phyloP scores from a whole-genome alignment of 2,797 vertebrate genomes.

The Microtus obscurus region DNA sequence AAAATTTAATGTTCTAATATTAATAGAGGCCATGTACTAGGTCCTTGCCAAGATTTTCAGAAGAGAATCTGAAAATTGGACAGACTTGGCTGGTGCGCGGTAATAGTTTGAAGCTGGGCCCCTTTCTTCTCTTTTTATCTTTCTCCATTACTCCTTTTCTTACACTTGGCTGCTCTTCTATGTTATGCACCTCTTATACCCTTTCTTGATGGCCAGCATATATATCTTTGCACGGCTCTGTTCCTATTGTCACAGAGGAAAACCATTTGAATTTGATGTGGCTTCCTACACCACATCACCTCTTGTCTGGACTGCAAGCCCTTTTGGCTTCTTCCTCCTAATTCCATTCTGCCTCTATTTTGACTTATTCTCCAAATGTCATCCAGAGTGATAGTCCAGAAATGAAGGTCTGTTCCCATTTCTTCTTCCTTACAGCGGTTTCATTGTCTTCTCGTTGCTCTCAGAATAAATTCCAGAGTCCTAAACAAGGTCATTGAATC shows the following conservation, averaged over 20 bases:
- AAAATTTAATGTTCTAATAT: constrained; percentile 79
- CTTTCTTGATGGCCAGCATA: neutral
- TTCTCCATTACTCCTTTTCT: neutral
- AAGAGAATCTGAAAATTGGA: constrained; percentile 64
- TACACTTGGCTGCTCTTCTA: neutral
- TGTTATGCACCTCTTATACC: neutral
- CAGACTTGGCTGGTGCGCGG: neutral
- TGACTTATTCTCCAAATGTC: neutral
- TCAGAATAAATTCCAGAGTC: constrained; percentile 23
- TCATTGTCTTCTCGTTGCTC: neutral
- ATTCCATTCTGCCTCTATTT: constrained; percentile 38
- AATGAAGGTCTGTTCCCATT: neutral
- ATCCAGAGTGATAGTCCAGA: neutral
- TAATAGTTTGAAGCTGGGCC: constrained; percentile 15
- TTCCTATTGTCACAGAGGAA: constrained; percentile 30
- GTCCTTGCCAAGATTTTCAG: constrained; percentile 68
- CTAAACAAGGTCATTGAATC: constrained; percentile 8
- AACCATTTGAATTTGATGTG: neutral
- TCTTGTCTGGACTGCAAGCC: neutral
- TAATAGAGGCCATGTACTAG: constrained; percentile 73
- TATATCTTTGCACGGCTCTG: neutral
- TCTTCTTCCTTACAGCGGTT: neutral
- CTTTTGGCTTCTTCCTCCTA: neutral
- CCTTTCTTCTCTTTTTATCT: neutral
- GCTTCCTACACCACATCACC: neutral